phyloP scores from a whole-genome alignment of 2,113 vertebrate species.

The Corvus hawaiiensis region DNA sequence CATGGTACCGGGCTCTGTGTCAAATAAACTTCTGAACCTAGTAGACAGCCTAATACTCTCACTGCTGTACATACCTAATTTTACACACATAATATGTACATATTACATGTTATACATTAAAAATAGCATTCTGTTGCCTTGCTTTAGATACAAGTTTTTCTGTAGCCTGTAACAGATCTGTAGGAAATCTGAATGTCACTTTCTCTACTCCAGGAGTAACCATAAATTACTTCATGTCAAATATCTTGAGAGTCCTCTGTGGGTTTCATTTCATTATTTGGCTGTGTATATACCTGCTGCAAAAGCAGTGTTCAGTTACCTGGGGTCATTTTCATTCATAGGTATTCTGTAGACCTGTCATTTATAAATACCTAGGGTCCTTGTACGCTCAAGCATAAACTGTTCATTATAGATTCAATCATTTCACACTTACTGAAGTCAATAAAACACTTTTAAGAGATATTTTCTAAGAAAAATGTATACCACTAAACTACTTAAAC shows the following conservation, averaged over 20 bases:
- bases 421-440: conserved; percentile 52
- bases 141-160: not conserved
- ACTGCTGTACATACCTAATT: not conserved
- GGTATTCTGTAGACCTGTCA: conserved; percentile 56
- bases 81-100: not conserved
- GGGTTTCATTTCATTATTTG: conserved; percentile 62
- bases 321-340: conserved; percentile 69
- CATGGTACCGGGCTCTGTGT: not conserved
- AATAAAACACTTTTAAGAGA: conserved; percentile 23
- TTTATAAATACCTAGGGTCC: conserved; percentile 57
- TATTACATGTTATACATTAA: not conserved
- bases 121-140: not conserved
- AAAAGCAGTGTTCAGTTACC: conserved; percentile 49
- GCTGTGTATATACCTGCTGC: conserved; percentile 32
- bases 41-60: not conserved
- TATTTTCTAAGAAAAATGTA: conserved; percentile 37
- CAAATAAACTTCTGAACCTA: not conserved
- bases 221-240: conserved; percentile 48
- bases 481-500: conserved; percentile 3
- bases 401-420: conserved; percentile 64
- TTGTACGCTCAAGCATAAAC: conserved; percentile 56
- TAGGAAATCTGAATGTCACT: conserved; percentile 40
- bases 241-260: conserved; percentile 33
- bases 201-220: conserved; percentile 39
- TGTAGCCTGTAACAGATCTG: not conserved